Base-by-base conservation (phyloP, 23 tunicate genomes). In the Trididemnum nubilum region DNA sequence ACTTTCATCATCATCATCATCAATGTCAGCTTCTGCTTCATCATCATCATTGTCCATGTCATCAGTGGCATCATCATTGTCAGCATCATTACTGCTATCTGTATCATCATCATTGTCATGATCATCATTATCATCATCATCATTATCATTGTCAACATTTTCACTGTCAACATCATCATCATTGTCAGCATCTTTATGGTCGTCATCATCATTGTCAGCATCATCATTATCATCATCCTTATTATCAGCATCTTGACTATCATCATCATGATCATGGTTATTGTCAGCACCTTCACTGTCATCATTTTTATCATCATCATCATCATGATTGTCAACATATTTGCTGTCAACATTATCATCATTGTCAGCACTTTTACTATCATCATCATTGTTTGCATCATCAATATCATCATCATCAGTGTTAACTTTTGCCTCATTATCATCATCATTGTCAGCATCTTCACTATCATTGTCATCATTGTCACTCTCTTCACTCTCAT, bases 1-100 rank as follows among this genome's bases (percentile, higher is more conserved):
- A 32, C 4, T n/a, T 15, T 33, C 72, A 61, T 64, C 83, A 61
- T 64, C 77, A 79, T 79, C 83, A 61, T n/a, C n/a, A n/a, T n/a
- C n/a, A n/a, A n/a, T n/a, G n/a, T n/a, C n/a, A n/a, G n/a, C n/a
- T n/a, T n/a, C n/a, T n/a, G n/a, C n/a, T n/a, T n/a, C n/a, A n/a
- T n/a, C n/a, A n/a, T n/a, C n/a, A n/a, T n/a, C n/a, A n/a, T n/a
- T n/a, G n/a, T n/a, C 33, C 76, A 33, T 21, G 21, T 51, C 81
- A 34, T 72, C 78, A 12, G 18, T 61, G 67, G 18, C 29, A 40
- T 50, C 66, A 50, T 76, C 66, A 50, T 12, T 29, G 12, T 40
- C 27, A 64, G 64, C 76, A 61, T 35, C 73, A 58, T 59, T 35
- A 27, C 54, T 71, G 9, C 12, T 44, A 44, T 7, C 54, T 44